phyloP scores from a whole-genome alignment of 2,797 vertebrate species.

The Myotis daubentonii region DNA sequence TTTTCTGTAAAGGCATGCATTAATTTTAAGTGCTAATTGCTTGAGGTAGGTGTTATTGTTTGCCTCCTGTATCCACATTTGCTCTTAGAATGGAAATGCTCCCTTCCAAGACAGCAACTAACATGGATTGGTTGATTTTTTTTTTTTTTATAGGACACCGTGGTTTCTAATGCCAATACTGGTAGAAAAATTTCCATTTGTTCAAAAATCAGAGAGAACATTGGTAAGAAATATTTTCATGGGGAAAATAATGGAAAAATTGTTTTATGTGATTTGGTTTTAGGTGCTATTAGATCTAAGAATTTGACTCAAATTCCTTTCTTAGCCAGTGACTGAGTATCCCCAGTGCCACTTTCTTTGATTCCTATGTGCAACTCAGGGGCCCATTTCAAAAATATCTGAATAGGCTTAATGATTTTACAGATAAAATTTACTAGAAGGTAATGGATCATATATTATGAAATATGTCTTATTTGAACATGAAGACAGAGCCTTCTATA shows the following conservation, averaged over 20 bases:
- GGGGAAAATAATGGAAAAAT: neutral
- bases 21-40: neutral
- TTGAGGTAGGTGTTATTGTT: neutral
- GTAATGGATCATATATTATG: neutral
- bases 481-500: neutral
- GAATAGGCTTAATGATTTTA: neutral
- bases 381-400: conserved; percentile 28
- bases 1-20: neutral
- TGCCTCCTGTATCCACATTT: neutral
- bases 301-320: neutral
- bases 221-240: conserved; percentile 88
- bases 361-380: neutral
- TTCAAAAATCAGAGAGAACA: conserved; percentile 94
- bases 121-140: neutral
- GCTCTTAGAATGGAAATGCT: neutral
- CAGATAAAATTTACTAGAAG: neutral
- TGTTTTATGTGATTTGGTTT: conserved; percentile 40
- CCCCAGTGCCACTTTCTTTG: neutral
- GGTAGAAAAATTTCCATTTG: conserved; percentile 94
- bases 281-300: neutral
- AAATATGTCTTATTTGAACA: neutral
- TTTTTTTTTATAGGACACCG: conserved; percentile 88
- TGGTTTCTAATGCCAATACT: conserved; percentile 95
- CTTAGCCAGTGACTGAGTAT: neutral
- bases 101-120: neutral